Base-by-base conservation (phyloP, 2,888 invertebrate genomes). In the Caenorhabditis sp. region DNA sequence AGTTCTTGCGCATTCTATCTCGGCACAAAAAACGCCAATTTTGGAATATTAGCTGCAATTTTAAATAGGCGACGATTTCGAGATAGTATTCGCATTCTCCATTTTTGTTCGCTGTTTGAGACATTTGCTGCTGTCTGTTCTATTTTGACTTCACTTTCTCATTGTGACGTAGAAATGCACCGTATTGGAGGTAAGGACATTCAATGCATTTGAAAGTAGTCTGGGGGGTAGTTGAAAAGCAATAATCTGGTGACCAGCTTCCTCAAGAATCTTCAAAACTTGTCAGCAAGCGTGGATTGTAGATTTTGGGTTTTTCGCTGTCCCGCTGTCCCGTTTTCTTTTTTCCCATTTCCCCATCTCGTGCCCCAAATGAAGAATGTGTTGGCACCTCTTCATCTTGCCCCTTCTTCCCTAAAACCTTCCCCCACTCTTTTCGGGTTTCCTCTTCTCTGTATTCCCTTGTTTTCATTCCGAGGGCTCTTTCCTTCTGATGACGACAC, bases 401-500 rank as follows among this genome's bases (percentile, higher is more conserved):
- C 8, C 20, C 24, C 9, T 15, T 3, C 65, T 18, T 15, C 24
- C 9, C 22, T n/a, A n/a, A 40, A 15, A 4, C 24, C 26, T 28
- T 26, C 40, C 44, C 18, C 5, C 24, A 1, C 47, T 28, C n/a
- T 24, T 47, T 50, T n/a, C n/a, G n/a, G n/a, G n/a, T 3, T n/a
- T 4, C 24, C 56, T 72, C 64, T 44, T 32, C 40, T 69, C 40
- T 2, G 40, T 40, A 40, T 69, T 32, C 64, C 44, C 65, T 51
- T 28, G 60, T 67, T 77, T 47, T 69, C 62, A 77, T 77, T 69
- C 55, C 60, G 44, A 44, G 37, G 68, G 35, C 51, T 47, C 62
- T 20, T 3, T 22, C 20, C 58, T 60, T 47, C 24, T 67, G 67
- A 67, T 76, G 76, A 76, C 67, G 76, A 76, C 67, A 67, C 67